Base-by-base conservation (phyloP, 2,888 invertebrate species). In the Drosophila meridiana region DNA sequence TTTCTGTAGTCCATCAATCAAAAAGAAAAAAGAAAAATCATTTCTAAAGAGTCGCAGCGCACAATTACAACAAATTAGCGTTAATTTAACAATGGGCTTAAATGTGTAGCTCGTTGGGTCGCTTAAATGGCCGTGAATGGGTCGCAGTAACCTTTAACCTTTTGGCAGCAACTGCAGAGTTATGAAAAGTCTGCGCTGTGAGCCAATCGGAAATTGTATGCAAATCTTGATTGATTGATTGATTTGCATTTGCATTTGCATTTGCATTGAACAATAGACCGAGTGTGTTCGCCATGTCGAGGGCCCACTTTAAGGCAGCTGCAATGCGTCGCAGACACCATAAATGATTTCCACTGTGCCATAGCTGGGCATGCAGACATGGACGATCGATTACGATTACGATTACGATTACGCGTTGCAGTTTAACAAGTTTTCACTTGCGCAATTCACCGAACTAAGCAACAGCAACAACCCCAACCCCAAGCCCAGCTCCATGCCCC, bases 131-230 rank as follows among this genome's bases (percentile, higher is more conserved):
- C 76, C 76, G 20, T 69, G 80, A 74, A 43, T 8, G 40, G 4
- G 36, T 9, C 52, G 59, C 48, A 34, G 50, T 56, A 14, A 71
- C 36, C 60, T 60, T 70, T 80, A 67, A 76, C 60, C 80, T 75
- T 60, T 66, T 9, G 20, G 28, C 34, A 20, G 8, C 6, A 13
- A 7, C 32, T 34, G 32, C 8, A 20, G 0, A 43, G 36, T 76
- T 67, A 59, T 73, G 75, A 62, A 63, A 56, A 4, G 6, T 43
- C 36, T 62, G 36, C 34, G 14, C 28, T 83, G 64, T 87, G 73
- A 48, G 73, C n/a, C 80, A 86, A 80, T 83, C 87, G 87, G 71
- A 83, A 65, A 78, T 80, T 52, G 62, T 73, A 83, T 89, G 81
- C 83, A 89, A 83, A 83, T 83, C 74, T 70, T 32, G 36, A 56